Conservation (phyloP, 2,888 invertebrate species). For the Ochlodes sylvanus region DNA sequence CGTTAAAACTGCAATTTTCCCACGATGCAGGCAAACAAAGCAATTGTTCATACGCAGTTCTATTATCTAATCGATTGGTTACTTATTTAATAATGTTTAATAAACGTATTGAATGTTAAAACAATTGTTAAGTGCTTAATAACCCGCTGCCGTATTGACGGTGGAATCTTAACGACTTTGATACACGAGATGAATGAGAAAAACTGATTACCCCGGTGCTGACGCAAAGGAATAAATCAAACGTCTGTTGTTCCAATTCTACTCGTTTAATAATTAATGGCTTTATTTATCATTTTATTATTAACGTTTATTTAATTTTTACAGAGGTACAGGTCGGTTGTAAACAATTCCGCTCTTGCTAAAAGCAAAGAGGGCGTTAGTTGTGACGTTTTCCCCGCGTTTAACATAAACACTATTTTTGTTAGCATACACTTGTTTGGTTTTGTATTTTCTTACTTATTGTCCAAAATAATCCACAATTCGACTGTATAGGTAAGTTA, state of each 20-base stretch:
- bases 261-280: neutral
- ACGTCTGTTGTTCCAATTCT: neutral
- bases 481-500: no score
- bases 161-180: slow-evolving; percentile 4
- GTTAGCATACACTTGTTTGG: no score
- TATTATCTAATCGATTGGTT: slow-evolving; percentile 7
- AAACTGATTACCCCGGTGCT: neutral
- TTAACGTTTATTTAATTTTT: no score
- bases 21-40: slow-evolving; percentile 26
- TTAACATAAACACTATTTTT: no score
- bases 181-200: slow-evolving; percentile 20
- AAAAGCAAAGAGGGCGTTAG: no score
- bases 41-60: slow-evolving; percentile 23
- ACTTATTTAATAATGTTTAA: slow-evolving; percentile 20
- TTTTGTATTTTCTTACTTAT: no score
- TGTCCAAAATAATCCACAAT: no score
- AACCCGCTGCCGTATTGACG: neutral
- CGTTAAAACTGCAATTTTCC: slow-evolving; percentile 7
- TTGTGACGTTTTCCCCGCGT: no score
- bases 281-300: neutral
- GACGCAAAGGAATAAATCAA: neutral
- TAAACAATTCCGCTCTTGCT: no score
- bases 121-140: slow-evolving; percentile 17
- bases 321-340: no score
- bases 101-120: slow-evolving; percentile 16